Conservation (phyloP, 2,797 vertebrate genomes). For the Typhlichthys eigenmanni region DNA sequence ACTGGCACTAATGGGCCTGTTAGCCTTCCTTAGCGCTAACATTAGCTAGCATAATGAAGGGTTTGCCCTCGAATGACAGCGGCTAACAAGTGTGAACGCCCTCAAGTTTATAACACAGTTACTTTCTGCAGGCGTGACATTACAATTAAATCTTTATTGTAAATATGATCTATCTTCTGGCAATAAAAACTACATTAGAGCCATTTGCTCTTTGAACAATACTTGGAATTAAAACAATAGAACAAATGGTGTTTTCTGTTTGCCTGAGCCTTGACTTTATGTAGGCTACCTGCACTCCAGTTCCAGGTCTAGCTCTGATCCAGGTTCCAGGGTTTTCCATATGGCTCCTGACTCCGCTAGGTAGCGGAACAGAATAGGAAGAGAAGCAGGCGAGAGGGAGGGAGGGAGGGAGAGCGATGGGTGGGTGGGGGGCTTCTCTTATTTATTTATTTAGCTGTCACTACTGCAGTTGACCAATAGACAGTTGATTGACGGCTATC, state of each 20-base stretch:
- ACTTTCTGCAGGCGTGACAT: conserved; percentile 45
- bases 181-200: conserved; percentile 14
- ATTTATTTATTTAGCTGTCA: conserved; percentile 88
- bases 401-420: conserved; percentile 38
- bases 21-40: conserved; percentile 71
- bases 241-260: conserved; percentile 5
- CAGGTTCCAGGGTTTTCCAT: conserved; percentile 87
- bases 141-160: conserved; percentile 33
- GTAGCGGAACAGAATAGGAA: conserved; percentile 79
- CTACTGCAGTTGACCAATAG: conserved; percentile 97
- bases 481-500: conserved; percentile 99
- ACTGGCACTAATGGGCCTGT: conserved; percentile 76
- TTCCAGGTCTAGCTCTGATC: conserved; percentile 73
- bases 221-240: background rate
- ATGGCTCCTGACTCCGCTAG: conserved; percentile 84
- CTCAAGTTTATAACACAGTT: conserved; percentile 5
- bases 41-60: conserved; percentile 67
- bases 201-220: background rate
- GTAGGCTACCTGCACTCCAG: conserved; percentile 61
- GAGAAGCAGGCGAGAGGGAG: conserved; percentile 33
- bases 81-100: conserved; percentile 19
- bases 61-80: conserved; percentile 49
- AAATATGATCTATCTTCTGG: conserved; percentile 24
- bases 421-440: conserved; percentile 82
- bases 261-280: background rate